These are phyloP conservation scores for Limnephilus lunatus DNA, from an alignment of 2,888 invertebrate species.

Conservation along the genomic window DNA sequence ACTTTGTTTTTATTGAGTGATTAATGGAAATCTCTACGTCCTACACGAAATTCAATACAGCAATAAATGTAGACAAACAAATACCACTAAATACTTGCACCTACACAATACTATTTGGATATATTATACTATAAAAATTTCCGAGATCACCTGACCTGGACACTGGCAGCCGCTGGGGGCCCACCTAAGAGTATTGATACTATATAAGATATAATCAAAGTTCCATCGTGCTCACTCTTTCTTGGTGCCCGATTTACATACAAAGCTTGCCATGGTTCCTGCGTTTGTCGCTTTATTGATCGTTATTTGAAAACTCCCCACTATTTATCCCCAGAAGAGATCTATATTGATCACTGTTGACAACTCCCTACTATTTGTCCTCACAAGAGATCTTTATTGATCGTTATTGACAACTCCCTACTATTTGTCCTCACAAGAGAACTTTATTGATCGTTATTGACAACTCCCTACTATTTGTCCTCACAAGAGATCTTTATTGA, in stretches of 20 bases:
- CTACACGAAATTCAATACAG: background rate
- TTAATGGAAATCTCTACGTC: background rate
- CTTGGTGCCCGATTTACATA: background rate
- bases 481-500: no score
- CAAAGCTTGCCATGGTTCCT: background rate
- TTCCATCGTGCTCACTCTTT: background rate
- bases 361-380: background rate
- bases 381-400: no score
- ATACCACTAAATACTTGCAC: background rate
- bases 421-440: background rate
- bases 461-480: background rate
- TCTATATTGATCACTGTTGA: no score
- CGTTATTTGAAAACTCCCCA: no score
- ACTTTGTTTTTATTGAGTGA: background rate
- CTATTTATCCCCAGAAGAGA: background rate
- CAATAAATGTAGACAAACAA: background rate
- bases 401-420: background rate
- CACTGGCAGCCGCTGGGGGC: background rate
- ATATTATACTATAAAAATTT: background rate
- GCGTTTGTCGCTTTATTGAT: background rate
- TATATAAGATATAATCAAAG: no score
- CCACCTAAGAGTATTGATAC: background rate
- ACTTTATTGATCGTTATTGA: no score
- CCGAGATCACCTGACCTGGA: background rate
- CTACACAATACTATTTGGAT: background rate